Evolutionary conservation across 2,797 vertebrate species (phyloP).

Genomic region (Micropoecilia bifurca): DNA sequence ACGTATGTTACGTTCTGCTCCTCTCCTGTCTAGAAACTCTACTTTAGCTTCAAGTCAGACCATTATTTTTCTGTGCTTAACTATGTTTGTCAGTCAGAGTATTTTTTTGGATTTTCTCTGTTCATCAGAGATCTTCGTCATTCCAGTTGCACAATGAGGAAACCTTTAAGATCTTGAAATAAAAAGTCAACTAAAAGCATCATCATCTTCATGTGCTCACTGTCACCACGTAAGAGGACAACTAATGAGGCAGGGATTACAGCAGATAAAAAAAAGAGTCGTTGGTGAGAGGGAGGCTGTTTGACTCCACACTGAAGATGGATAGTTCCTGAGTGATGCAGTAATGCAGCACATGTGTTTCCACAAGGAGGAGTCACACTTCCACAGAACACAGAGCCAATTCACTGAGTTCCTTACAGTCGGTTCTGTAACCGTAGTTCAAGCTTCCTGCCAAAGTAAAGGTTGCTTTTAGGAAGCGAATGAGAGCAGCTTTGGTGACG

Average conservation of each 20-base stretch:
- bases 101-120: constrained; percentile 39
- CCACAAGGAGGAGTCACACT: constrained; percentile 36
- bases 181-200: constrained; percentile 63
- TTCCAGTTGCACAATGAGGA: constrained; percentile 40
- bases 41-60: background rate
- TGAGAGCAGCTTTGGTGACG: constrained; percentile 28
- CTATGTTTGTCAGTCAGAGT: background rate
- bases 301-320: constrained; percentile 6
- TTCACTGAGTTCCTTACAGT: constrained; percentile 50
- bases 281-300: background rate
- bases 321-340: constrained; percentile 39
- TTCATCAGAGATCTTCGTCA: constrained; percentile 32
- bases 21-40: background rate
- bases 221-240: constrained; percentile 1
- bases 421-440: constrained; percentile 18
- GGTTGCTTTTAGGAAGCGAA: constrained; percentile 16
- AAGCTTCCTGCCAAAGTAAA: constrained; percentile 5
- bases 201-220: constrained; percentile 27
- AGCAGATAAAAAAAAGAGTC: background rate
- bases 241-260: background rate
- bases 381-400: constrained; percentile 42
- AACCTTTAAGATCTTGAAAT: constrained; percentile 41
- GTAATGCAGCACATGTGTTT: constrained; percentile 48
- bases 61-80: background rate
- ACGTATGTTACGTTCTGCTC: background rate